phyloP scores from a whole-genome alignment of 2,797 vertebrate genomes.

The Crocidura indochinensis region DNA sequence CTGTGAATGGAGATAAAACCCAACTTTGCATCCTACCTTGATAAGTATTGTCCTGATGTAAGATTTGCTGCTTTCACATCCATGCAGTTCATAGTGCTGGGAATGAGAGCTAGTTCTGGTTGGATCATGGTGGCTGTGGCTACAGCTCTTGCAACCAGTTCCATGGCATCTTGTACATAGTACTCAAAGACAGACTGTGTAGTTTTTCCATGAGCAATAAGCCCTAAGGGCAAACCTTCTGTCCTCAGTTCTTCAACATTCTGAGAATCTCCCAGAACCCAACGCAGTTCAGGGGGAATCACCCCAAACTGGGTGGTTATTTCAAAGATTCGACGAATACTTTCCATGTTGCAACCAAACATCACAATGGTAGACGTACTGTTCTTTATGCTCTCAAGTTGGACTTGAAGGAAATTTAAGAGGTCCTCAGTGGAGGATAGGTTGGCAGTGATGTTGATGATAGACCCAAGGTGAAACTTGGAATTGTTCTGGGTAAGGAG shows the following conservation, averaged over 20 bases:
- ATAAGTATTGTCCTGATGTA: conserved; percentile 96
- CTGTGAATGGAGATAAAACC: neutral
- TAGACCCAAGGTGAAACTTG: conserved; percentile 94
- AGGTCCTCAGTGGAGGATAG: conserved; percentile 89
- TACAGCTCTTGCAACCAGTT: conserved; percentile 95
- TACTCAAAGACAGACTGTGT: conserved; percentile 94
- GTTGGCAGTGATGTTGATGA: conserved; percentile 95
- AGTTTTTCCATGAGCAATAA: conserved; percentile 96
- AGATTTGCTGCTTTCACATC: conserved; percentile 92
- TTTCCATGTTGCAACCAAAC: conserved; percentile 96
- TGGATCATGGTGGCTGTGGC: conserved; percentile 94
- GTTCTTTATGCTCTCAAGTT: conserved; percentile 94
- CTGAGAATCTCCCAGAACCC: conserved; percentile 98
- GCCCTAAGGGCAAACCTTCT: conserved; percentile 96
- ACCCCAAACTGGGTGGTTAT: conserved; percentile 92
- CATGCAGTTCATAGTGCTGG: conserved; percentile 98
- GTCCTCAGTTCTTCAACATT: conserved; percentile 96
- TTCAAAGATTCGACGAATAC: conserved; percentile 93
- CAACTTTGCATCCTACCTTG: conserved; percentile 92
- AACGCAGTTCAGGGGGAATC: conserved; percentile 93
- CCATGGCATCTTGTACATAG: conserved; percentile 97
- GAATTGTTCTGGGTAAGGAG: conserved; percentile 95
- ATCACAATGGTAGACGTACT: conserved; percentile 94
- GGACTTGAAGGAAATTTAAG: conserved; percentile 91
- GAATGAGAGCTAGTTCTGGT: conserved; percentile 96